Base-by-base conservation (phyloP, 2,113 vertebrate genomes). In the Maccullochella peelii region DNA sequence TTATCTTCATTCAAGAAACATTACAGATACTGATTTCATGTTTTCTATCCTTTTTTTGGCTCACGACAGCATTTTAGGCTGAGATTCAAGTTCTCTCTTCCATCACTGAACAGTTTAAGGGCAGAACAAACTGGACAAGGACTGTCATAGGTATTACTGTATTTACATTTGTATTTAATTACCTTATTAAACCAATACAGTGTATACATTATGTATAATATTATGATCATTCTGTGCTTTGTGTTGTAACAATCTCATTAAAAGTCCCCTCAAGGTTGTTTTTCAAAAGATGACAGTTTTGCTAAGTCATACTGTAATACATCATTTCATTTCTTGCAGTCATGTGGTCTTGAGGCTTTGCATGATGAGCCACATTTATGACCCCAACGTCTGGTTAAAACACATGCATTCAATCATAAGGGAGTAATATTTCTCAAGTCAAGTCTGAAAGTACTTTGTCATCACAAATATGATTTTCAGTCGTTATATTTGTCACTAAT, bases 391-490 rank as follows among this genome's bases (percentile, higher is more conserved):
- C 66, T 77, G 50, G 38, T 12, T 20, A 47, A 25, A 23, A 84
- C 87, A 79, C 81, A 36, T 70, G 79, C 38, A 36, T 44, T 59
- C 23, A 73, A 82, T 91, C 90, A 91, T 77, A 40, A 85, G 88
- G 9, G 50, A 58, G 36, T 3, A 16, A 25, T 59, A 67, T 88
- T 89, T 62, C 79, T 57, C 57, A 78, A 75, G 36, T 61, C 61
- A 27, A 52, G 73, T 8, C 63, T 68, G 33, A 27, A 18, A 70
- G 12, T 1, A 5, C 50, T 23, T 6, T 54, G 44, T 78, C 49
- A 63, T 49, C 2, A 25, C 33, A 61, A 58, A 50, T 1, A 70
- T 12, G 25, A 50, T 25, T n/a, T 33, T 38, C 57, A 47, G 44
- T 21, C 20, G 27, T 49, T n/a, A 15, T 55, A 1, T 25, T 63